A percentile compares a stretch with the other conserved stretches of the same genome.
Evolutionary conservation across 1,140 invertebrate species (phyloP).

Genomic region (Parasteatoda tepidariorum): DNA sequence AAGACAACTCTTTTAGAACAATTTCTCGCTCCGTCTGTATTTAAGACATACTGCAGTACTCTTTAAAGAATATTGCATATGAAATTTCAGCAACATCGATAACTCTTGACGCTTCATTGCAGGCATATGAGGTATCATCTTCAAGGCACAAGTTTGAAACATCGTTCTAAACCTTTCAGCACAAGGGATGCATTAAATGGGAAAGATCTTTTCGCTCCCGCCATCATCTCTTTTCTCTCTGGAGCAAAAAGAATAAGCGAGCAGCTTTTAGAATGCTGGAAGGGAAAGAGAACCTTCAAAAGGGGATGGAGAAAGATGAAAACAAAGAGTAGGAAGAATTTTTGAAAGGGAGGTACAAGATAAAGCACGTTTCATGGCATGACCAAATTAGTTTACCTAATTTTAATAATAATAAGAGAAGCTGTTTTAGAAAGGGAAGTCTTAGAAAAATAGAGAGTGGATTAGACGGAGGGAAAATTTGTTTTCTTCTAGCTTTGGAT

Average conservation of each 20-base stretch:
- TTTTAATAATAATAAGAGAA: not conserved
- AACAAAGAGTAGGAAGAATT: not conserved
- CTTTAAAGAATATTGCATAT: too few species aligned
- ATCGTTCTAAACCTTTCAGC: not conserved
- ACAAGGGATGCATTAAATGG: not conserved
- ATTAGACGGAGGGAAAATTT: too few species aligned
- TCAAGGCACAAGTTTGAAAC: not conserved
- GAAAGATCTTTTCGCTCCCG: not conserved
- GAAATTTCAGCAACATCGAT: too few species aligned
- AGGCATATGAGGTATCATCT: not conserved
- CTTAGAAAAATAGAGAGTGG: too few species aligned
- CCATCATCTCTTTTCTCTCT: not conserved
- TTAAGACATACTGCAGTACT: too few species aligned
- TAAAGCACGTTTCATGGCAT: not conserved
- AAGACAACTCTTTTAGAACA: too few species aligned
- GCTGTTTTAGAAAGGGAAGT: too few species aligned
- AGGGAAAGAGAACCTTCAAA: not conserved
- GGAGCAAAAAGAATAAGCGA: not conserved
- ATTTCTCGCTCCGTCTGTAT: too few species aligned
- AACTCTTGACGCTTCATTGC: not conserved
- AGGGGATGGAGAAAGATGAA: not conserved
- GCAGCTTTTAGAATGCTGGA: not conserved
- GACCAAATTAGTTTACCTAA: not conserved
- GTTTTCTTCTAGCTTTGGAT: too few species aligned
- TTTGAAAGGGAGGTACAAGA: not conserved